Percentiles rank a stretch among this genome's conserved stretches.
Evolutionary conservation across 2,797 vertebrate genomes (phyloP).

Genomic region (Eurystomus glaucurus): DNA sequence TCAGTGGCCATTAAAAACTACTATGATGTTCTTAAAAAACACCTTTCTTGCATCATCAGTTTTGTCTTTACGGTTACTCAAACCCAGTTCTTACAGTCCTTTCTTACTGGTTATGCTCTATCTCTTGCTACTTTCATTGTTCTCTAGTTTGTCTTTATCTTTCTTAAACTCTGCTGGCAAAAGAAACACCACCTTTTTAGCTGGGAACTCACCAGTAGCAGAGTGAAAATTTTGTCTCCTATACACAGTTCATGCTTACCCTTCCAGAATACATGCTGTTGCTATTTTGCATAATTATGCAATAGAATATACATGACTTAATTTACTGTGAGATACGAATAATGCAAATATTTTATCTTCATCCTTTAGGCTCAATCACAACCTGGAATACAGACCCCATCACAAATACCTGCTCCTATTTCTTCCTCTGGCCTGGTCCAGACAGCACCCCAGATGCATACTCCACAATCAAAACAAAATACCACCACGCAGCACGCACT

Average conservation of each 20-base stretch:
- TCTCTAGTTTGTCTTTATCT: neutral
- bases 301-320: neutral
- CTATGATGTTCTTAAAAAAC: neutral
- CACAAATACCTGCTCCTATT: slow-evolving; percentile 78
- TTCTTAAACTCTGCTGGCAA: neutral
- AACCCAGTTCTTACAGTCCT: neutral
- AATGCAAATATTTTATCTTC: slow-evolving; percentile 61
- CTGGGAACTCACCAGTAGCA: neutral
- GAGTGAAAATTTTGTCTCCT: neutral
- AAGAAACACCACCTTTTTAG: neutral
- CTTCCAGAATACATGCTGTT: neutral
- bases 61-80: slow-evolving; percentile 7
- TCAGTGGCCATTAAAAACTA: neutral
- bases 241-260: neutral
- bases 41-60: neutral
- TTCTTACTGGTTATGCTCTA: neutral
- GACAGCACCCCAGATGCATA: slow-evolving; percentile 81
- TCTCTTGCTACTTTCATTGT: neutral
- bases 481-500: slow-evolving; percentile 81
- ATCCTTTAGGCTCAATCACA: slow-evolving; percentile 82
- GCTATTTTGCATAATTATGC: neutral
- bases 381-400: slow-evolving; percentile 84
- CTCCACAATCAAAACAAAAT: slow-evolving; percentile 82
- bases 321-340: slow-evolving; percentile 2
- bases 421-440: slow-evolving; percentile 83